A percentile compares a stretch with the other conserved stretches of the same genome.
phyloP scores from a whole-genome alignment of 2,888 invertebrate genomes.

The Baccha elongata region DNA sequence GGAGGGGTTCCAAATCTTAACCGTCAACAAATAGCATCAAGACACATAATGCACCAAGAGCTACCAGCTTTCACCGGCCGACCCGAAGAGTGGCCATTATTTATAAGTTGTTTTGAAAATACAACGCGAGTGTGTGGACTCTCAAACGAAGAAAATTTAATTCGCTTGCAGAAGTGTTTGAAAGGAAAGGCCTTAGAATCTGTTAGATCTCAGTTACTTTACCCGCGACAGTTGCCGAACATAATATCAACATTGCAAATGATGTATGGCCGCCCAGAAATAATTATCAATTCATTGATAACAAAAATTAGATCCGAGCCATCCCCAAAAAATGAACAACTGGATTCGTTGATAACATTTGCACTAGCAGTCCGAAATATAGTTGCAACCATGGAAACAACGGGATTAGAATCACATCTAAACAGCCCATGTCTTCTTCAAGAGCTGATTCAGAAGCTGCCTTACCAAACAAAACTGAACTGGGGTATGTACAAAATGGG shows the following conservation, averaged over 20 bases:
- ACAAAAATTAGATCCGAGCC: constrained; percentile 23
- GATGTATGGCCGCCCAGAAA: constrained; percentile 49
- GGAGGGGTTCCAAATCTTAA: neutral
- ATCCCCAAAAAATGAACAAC: constrained; percentile 7
- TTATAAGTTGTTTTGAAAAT: constrained; percentile 58
- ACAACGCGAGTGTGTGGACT: constrained; percentile 54
- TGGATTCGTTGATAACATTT: constrained; percentile 28
- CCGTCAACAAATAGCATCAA: constrained; percentile 39
- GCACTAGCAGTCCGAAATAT: constrained; percentile 49
- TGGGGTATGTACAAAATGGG: constrained; percentile 14
- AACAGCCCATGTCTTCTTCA: constrained; percentile 52
- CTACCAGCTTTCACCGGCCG: constrained; percentile 57
- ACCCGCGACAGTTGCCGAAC: constrained; percentile 37
- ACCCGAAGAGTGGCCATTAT: constrained; percentile 60
- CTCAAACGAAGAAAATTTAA: constrained; percentile 23
- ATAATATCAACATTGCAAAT: constrained; percentile 47
- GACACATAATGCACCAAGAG: constrained; percentile 60
- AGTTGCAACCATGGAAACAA: constrained; percentile 52
- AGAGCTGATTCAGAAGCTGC: constrained; percentile 56
- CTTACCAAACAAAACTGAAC: neutral
- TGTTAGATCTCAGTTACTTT: constrained; percentile 43
- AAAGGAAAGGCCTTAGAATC: constrained; percentile 41
- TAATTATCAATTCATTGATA: constrained; percentile 42
- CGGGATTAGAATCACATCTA: constrained; percentile 29
- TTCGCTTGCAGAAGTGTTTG: constrained; percentile 20